Conservation (phyloP, 2,113 vertebrate genomes). For the Astur gentilis region DNA sequence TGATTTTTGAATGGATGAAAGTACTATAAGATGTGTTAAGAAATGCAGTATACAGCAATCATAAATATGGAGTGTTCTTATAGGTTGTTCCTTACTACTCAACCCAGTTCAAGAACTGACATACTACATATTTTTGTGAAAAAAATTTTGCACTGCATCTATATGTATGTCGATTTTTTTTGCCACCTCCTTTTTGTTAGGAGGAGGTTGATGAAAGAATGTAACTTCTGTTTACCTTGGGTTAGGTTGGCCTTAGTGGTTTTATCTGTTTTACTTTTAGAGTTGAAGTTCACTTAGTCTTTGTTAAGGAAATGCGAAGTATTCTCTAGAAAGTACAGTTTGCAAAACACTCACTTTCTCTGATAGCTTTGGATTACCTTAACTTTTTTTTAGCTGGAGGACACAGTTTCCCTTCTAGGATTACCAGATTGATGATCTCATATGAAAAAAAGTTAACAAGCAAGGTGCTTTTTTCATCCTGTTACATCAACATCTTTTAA, state of each 20-base stretch:
- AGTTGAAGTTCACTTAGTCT: not conserved
- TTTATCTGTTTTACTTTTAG: not conserved
- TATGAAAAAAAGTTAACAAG: not conserved
- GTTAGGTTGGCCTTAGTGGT: not conserved
- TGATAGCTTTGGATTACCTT: not conserved
- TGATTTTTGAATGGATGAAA: not conserved
- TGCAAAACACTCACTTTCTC: not conserved
- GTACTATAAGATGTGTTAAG: not conserved
- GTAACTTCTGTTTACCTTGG: not conserved
- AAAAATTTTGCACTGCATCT: not conserved
- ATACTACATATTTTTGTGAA: not conserved
- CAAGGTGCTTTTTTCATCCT: not conserved
- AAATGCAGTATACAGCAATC: not conserved
- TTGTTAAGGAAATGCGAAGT: not conserved
- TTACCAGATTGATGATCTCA: not conserved
- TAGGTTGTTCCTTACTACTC: not conserved
- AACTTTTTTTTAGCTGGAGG: not conserved
- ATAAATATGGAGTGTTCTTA: not conserved
- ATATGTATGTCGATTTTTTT: not conserved
- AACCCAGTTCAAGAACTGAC: not conserved
- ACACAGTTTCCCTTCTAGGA: not conserved
- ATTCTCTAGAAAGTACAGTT: not conserved
- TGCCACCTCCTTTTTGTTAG: not conserved
- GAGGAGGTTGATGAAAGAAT: not conserved
- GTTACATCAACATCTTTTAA: not conserved